phyloP scores from a whole-genome alignment of 2,113 vertebrate genomes.

The Dinomys branickii region DNA sequence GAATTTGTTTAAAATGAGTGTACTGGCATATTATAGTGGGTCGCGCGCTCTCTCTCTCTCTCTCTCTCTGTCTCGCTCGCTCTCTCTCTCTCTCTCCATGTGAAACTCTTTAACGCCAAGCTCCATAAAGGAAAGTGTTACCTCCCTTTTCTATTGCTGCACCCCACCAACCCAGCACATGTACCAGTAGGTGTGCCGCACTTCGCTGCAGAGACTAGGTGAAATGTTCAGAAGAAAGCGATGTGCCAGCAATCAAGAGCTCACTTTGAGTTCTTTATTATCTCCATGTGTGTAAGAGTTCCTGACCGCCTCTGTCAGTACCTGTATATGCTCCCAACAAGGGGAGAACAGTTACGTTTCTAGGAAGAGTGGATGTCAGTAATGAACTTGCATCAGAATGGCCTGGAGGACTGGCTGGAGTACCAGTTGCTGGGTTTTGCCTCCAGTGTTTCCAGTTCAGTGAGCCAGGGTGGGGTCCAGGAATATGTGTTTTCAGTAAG shows the following conservation, averaged over 20 bases:
- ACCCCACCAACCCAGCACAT: not conserved
- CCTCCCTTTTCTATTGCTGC: not conserved
- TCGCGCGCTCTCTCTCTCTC: no score
- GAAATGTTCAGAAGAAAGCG: slow-evolving; percentile 65
- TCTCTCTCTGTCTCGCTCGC: no score
- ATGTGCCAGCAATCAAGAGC: slow-evolving; percentile 58
- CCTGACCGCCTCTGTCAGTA: not conserved
- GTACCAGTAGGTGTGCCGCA: not conserved
- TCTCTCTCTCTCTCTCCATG: not conserved
- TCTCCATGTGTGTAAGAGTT: slow-evolving; percentile 67
- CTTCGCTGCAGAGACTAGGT: slow-evolving; percentile 39
- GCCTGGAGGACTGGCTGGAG: not conserved
- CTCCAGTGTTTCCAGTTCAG: not conserved
- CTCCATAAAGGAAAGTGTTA: not conserved
- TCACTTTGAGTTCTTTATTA: slow-evolving; percentile 79
- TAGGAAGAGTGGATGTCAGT: not conserved
- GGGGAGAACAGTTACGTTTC: not conserved
- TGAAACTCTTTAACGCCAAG: not conserved
- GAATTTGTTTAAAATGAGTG: not conserved
- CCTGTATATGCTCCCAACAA: not conserved
- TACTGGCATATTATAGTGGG: not conserved
- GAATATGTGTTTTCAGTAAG: not conserved
- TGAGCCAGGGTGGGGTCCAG: not conserved
- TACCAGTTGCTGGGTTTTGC: not conserved
- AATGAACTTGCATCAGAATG: not conserved